Conservation (phyloP, 2,113 vertebrate genomes). For the Pitta sordida region DNA sequence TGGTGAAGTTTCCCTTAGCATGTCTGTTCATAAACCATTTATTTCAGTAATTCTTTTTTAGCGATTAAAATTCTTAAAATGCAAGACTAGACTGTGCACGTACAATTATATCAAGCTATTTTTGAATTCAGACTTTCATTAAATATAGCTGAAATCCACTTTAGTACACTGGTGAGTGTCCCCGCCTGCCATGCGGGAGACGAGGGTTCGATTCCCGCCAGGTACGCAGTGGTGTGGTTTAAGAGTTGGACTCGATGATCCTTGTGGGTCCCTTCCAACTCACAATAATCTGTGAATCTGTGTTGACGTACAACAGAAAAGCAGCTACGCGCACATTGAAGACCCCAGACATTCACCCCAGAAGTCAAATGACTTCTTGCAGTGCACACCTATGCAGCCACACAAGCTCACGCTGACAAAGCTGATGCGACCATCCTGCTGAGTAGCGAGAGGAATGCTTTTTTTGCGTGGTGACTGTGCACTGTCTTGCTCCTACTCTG, state of each 20-base stretch:
- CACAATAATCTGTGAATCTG: too few species aligned
- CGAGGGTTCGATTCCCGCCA: too few species aligned
- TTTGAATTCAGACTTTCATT: neutral
- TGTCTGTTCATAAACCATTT: neutral
- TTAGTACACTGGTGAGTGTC: too few species aligned
- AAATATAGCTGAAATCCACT: too few species aligned
- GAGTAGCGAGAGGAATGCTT: neutral
- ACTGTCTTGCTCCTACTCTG: neutral
- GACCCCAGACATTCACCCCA: neutral
- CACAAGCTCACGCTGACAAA: neutral
- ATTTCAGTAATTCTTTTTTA: neutral
- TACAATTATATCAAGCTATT: neutral
- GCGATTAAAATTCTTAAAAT: neutral
- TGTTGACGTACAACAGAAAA: too few species aligned
- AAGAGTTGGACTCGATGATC: too few species aligned
- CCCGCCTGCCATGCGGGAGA: too few species aligned
- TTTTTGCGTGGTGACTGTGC: neutral
- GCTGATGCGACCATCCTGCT: neutral
- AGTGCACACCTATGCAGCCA: neutral
- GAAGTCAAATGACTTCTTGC: neutral
- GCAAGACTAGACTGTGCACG: neutral
- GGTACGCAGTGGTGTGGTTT: too few species aligned
- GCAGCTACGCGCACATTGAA: neutral
- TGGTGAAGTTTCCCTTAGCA: neutral
- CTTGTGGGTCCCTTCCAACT: too few species aligned